These are phyloP conservation scores for Sinocyclocheilus rhinocerous DNA, from an alignment of 2,113 vertebrate genomes.

Conservation along the genomic window DNA sequence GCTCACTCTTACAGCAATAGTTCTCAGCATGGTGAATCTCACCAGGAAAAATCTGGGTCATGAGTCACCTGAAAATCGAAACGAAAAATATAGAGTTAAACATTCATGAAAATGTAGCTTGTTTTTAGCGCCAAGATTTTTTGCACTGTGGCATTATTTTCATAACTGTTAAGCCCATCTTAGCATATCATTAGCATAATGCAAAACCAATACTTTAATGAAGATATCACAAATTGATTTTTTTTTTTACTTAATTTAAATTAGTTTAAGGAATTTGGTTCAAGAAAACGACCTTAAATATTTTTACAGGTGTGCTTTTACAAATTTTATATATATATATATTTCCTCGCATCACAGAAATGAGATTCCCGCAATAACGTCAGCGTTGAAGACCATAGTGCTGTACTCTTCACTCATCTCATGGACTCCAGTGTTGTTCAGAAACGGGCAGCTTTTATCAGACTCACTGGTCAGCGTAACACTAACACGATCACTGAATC, in stretches of 20 bases:
- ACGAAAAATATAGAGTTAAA: neutral
- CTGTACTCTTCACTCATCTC: conserved; percentile 7
- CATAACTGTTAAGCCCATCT: too few species aligned
- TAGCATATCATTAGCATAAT: too few species aligned
- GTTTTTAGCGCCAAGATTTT: neutral
- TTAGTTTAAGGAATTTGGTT: too few species aligned
- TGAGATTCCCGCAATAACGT: conserved; percentile 34
- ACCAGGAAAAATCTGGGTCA: neutral
- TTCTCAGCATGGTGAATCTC: conserved; percentile 8
- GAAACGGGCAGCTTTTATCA: conserved; percentile 28
- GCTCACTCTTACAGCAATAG: conserved; percentile 48
- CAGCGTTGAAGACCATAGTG: conserved; percentile 11
- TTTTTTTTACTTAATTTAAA: too few species aligned
- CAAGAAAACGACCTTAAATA: neutral
- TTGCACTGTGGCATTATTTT: too few species aligned
- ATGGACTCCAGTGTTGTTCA: conserved; percentile 3
- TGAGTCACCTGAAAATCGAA: neutral
- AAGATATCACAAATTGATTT: too few species aligned
- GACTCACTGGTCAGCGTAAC: neutral
- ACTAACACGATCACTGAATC: conserved; percentile 29
- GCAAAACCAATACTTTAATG: too few species aligned
- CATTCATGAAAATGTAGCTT: neutral
- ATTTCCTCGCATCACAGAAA: neutral
- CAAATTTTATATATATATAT: neutral
- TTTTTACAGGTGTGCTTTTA: neutral